These are phyloP conservation scores for Torymus auratus DNA, from an alignment of 2,888 invertebrate genomes.

Conservation along the genomic window DNA sequence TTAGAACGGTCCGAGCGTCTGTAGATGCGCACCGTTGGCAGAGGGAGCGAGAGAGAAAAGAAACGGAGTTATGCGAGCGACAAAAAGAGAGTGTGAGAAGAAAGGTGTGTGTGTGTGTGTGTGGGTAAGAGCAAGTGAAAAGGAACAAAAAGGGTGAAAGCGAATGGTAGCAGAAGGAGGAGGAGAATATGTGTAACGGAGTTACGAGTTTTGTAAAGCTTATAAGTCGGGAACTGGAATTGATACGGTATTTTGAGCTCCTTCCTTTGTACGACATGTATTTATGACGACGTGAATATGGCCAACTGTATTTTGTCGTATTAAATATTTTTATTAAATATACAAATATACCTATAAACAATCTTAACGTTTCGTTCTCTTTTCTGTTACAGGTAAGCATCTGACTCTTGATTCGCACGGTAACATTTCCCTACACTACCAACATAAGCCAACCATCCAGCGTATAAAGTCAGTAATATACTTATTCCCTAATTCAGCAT, in stretches of 20 bases:
- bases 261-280: neutral
- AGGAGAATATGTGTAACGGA: neutral
- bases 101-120: too few relatives aligned
- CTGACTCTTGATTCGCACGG: neutral
- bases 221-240: neutral
- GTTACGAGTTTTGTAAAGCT: too few relatives aligned
- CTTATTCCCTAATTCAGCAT: too few relatives aligned
- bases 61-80: neutral
- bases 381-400: constrained; percentile 49
- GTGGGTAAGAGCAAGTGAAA: too few relatives aligned
- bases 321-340: constrained; percentile 6
- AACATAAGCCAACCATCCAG: too few relatives aligned
- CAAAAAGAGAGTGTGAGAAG: too few relatives aligned
- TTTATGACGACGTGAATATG: too few relatives aligned
- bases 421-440: too few relatives aligned
- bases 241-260: neutral
- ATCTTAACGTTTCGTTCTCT: constrained; percentile 19
- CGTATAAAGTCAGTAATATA: too few relatives aligned
- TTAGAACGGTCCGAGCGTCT: neutral
- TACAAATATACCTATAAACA: neutral
- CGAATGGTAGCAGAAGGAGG: neutral
- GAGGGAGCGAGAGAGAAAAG: neutral
- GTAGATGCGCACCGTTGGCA: neutral
- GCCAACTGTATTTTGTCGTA: neutral
- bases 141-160: too few relatives aligned